These are phyloP conservation scores for Synergus umbraculus DNA, from an alignment of 2,888 invertebrate genomes.

Conservation along the genomic window DNA sequence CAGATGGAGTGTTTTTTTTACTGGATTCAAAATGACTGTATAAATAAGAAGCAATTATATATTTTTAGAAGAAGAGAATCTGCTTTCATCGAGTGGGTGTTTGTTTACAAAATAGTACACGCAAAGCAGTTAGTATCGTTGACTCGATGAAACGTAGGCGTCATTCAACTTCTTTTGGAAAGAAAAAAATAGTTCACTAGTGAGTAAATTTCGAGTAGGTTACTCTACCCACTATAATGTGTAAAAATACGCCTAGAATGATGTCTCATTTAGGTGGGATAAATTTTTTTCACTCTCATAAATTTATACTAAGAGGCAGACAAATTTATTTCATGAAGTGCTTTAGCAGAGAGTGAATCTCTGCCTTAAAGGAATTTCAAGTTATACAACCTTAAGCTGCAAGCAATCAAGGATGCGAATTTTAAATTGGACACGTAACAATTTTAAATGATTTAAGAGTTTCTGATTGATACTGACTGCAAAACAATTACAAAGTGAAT, in stretches of 20 bases:
- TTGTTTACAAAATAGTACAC: conserved; percentile 41
- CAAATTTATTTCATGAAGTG: background rate
- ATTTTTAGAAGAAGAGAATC: conserved; percentile 27
- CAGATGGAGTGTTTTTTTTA: conserved; percentile 9
- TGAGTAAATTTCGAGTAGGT: conserved; percentile 30
- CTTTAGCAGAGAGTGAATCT: background rate
- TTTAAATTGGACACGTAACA: too few relatives aligned
- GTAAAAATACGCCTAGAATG: conserved; percentile 22
- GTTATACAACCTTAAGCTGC: too few relatives aligned
- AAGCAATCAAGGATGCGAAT: too few relatives aligned
- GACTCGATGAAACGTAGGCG: conserved; percentile 27
- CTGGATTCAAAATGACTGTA: conserved; percentile 1
- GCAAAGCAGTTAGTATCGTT: conserved; percentile 24
- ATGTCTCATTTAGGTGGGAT: background rate
- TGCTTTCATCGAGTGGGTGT: conserved; percentile 37
- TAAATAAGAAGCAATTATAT: conserved; percentile 31
- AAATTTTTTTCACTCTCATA: background rate
- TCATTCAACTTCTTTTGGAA: conserved; percentile 36
- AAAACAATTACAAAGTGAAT: too few relatives aligned
- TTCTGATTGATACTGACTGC: too few relatives aligned
- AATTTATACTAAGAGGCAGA: background rate
- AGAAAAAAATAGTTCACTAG: conserved; percentile 14
- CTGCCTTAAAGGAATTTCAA: too few relatives aligned
- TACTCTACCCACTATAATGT: background rate
- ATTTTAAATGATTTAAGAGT: too few relatives aligned